Conservation (phyloP, 2,888 invertebrate genomes). For the Trichopoda pennipes region DNA sequence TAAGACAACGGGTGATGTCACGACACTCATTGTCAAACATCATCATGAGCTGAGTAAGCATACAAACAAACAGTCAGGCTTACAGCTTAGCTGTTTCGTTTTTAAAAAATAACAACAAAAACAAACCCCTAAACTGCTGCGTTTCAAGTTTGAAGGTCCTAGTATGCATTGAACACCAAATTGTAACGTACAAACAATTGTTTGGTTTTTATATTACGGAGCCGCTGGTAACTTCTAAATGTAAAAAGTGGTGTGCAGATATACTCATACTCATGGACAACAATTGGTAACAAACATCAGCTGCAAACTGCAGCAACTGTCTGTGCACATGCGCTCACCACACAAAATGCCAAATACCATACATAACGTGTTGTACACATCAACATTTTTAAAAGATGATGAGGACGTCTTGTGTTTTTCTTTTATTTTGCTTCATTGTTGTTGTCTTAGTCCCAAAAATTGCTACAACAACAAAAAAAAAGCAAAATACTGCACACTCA, state of each 20-base stretch:
- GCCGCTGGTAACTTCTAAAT: slow-evolving; percentile 58
- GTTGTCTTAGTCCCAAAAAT: slow-evolving; percentile 49
- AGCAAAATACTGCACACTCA: slow-evolving; percentile 25
- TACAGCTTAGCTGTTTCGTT: slow-evolving; percentile 19
- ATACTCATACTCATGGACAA: slow-evolving; percentile 1
- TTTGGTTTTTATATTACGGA: slow-evolving; percentile 6
- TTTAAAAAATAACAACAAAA: slow-evolving; percentile 36
- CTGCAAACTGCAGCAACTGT: slow-evolving; percentile 42
- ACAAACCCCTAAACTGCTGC: slow-evolving; percentile 57
- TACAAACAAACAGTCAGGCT: slow-evolving; percentile 42
- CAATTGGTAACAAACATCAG: slow-evolving; percentile 46
- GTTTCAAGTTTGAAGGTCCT: slow-evolving; percentile 43
- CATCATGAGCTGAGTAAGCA: slow-evolving; percentile 70
- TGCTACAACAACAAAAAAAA: too few relatives aligned
- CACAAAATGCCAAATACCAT: slow-evolving; percentile 49
- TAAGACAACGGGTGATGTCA: slow-evolving; percentile 79
- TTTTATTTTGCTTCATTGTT: slow-evolving; percentile 2
- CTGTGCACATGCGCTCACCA: slow-evolving; percentile 74
- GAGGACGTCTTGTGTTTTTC: slow-evolving; percentile 56
- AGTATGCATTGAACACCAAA: slow-evolving; percentile 40
- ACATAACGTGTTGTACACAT: slow-evolving; percentile 58
- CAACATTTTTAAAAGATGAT: slow-evolving; percentile 66
- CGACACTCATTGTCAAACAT: slow-evolving; percentile 69
- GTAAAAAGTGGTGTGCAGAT: slow-evolving; percentile 34
- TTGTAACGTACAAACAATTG: slow-evolving; percentile 62